A percentile compares a stretch with the other conserved stretches of the same genome.
These are phyloP conservation scores for Schizotus pectinicornis DNA, from an alignment of 2,888 invertebrate genomes.

Conservation along the genomic window DNA sequence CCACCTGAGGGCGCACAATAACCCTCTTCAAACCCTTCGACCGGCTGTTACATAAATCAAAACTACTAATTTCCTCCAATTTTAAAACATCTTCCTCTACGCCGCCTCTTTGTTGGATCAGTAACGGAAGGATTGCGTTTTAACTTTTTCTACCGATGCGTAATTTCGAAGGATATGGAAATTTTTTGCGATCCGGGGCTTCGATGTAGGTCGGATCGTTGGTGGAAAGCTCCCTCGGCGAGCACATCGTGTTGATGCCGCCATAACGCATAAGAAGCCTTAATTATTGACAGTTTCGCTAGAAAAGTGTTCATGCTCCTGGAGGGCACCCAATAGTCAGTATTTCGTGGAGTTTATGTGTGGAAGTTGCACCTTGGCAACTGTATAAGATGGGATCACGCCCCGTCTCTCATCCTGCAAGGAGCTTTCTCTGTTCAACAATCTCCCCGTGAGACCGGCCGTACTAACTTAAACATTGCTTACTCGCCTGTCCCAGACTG, in stretches of 20 bases:
- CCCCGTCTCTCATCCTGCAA: conserved; percentile 43
- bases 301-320: conserved; percentile 20
- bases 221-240: too few relatives aligned
- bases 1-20: neutral
- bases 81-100: too few relatives aligned
- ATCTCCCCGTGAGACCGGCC: conserved; percentile 42
- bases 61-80: too few relatives aligned
- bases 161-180: too few relatives aligned
- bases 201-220: too few relatives aligned
- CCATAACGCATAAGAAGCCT: conserved; percentile 7
- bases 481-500: conserved; percentile 44
- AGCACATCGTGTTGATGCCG: too few relatives aligned
- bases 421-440: conserved; percentile 32
- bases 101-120: too few relatives aligned
- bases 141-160: too few relatives aligned
- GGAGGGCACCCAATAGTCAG: conserved; percentile 50
- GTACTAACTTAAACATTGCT: conserved; percentile 48
- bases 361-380: conserved; percentile 48
- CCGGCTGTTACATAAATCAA: too few relatives aligned
- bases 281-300: conserved; percentile 23
- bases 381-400: conserved; percentile 44
- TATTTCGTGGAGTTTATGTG: conserved; percentile 55
- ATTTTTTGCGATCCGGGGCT: too few relatives aligned
- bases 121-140: too few relatives aligned
- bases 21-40: too few relatives aligned